Conservation (phyloP, 1,140 invertebrate genomes). For the Drosophila trapezifrons region DNA sequence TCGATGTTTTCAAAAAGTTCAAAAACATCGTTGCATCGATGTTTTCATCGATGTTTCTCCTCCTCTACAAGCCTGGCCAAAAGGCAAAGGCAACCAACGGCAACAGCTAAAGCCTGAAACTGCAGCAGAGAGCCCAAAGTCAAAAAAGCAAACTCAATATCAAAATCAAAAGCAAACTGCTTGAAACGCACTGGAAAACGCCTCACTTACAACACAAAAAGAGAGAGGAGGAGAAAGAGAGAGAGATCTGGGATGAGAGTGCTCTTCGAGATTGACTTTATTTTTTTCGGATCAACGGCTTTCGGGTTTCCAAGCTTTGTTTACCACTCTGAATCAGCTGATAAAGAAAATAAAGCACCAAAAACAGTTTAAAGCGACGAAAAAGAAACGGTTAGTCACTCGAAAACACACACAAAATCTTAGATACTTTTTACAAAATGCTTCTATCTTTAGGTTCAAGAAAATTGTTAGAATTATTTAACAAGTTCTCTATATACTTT, state of each 20-base stretch:
- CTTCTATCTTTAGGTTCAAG: neutral
- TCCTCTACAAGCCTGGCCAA: constrained; percentile 67
- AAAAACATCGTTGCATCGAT: no score
- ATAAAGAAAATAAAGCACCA: constrained; percentile 20
- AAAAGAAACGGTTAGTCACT: constrained; percentile 7
- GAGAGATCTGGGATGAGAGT: constrained; percentile 4
- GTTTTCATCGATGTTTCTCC: no score
- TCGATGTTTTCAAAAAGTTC: no score
- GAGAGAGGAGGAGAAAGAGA: neutral
- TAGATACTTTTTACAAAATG: neutral
- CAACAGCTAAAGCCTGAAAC: constrained; percentile 8
- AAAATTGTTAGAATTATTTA: no score
- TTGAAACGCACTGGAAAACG: constrained; percentile 34
- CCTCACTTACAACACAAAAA: neutral
- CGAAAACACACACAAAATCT: no score
- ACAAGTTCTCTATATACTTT: no score
- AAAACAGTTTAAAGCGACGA: neutral
- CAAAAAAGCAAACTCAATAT: constrained; percentile 45
- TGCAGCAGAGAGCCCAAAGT: constrained; percentile 44
- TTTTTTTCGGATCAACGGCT: constrained; percentile 30
- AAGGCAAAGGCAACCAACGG: constrained; percentile 37
- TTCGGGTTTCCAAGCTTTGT: constrained; percentile 41
- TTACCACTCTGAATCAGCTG: constrained; percentile 50
- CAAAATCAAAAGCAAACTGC: constrained; percentile 23
- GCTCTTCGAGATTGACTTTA: constrained; percentile 20